Evolutionary conservation across 2,888 invertebrate genomes (phyloP).

Genomic region (Andrena bicolor): DNA sequence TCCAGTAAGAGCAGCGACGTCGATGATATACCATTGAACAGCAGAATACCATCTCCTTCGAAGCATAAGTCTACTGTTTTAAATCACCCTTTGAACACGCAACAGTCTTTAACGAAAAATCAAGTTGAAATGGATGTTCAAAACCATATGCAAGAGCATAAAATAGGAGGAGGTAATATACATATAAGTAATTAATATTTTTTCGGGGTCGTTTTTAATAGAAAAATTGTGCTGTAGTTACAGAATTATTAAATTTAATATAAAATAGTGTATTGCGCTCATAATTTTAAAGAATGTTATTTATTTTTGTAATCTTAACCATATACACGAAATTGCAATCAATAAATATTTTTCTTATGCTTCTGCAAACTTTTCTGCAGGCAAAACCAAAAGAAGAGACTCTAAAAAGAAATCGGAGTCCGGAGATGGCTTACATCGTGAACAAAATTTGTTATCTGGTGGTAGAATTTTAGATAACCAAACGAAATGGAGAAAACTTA

Average conservation of each 20-base stretch:
- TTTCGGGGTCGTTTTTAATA: not conserved
- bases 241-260: not conserved
- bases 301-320: not conserved
- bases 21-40: constrained; percentile 83
- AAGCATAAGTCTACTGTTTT: constrained; percentile 80
- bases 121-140: constrained; percentile 80
- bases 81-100: constrained; percentile 77
- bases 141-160: constrained; percentile 83
- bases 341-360: not conserved
- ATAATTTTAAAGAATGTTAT: not conserved
- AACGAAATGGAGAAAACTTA: constrained; percentile 82
- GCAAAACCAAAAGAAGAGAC: constrained; percentile 86
- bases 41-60: constrained; percentile 83
- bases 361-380: constrained; percentile 65
- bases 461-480: constrained; percentile 84
- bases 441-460: constrained; percentile 85
- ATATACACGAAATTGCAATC: not conserved
- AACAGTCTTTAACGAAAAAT: constrained; percentile 77
- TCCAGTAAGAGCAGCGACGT: constrained; percentile 81
- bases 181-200: constrained; percentile 9
- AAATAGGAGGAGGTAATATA: constrained; percentile 84
- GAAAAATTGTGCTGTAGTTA: not conserved
- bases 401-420: constrained; percentile 87
- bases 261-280: not conserved
- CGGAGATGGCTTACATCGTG: constrained; percentile 86